These are phyloP conservation scores for Chymomyza procnemis DNA, from an alignment of 2,888 invertebrate species.

Conservation along the genomic window DNA sequence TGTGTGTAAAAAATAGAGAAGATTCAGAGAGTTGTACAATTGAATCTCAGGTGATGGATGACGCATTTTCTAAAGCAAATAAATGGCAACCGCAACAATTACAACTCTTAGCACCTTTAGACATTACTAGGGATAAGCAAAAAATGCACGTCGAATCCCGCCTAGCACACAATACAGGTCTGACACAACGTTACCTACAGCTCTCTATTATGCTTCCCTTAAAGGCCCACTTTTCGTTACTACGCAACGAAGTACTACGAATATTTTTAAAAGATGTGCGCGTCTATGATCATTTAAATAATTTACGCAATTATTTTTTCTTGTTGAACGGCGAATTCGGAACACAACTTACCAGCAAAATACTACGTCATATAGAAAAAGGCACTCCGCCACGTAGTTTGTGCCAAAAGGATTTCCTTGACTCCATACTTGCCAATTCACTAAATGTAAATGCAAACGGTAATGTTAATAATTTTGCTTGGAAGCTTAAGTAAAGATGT, in stretches of 20 bases:
- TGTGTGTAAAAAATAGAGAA: no score
- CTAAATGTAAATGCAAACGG: slow-evolving; percentile 84
- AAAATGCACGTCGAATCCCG: not conserved
- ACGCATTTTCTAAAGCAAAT: not conserved
- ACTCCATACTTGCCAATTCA: slow-evolving; percentile 85
- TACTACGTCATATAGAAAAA: slow-evolving; percentile 84
- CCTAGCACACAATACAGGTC: slow-evolving; percentile 27
- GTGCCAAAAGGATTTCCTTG: slow-evolving; percentile 84
- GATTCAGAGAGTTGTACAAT: not conserved
- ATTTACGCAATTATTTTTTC: slow-evolving; percentile 88
- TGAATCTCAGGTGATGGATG: not conserved
- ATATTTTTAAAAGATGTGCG: slow-evolving; percentile 83
- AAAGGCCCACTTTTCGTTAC: slow-evolving; percentile 83
- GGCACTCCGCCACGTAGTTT: slow-evolving; percentile 83
- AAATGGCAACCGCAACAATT: not conserved
- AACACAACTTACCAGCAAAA: slow-evolving; percentile 84
- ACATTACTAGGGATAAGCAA: not conserved
- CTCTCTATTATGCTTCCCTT: slow-evolving; percentile 85
- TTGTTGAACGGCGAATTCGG: slow-evolving; percentile 89
- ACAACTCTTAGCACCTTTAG: not conserved
- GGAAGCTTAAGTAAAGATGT: not conserved
- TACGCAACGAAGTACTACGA: slow-evolving; percentile 86
- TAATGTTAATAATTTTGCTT: slow-evolving; percentile 56
- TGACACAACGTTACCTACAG: slow-evolving; percentile 80
- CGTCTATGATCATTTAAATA: slow-evolving; percentile 84